phyloP scores from a whole-genome alignment of 2,888 invertebrate species.

The Cephus runcator region DNA sequence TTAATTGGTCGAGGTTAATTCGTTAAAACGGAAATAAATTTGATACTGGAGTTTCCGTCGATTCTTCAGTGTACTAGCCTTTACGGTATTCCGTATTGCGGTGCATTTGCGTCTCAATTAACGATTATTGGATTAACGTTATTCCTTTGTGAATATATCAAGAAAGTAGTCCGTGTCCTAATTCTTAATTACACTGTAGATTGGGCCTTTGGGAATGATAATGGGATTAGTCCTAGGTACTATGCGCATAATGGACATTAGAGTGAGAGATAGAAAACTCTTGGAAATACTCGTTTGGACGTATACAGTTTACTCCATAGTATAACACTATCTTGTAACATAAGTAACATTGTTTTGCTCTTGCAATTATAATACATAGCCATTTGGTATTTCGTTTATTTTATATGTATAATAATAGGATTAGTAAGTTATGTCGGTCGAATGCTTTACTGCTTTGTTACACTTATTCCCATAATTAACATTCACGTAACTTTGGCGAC shows the following conservation, averaged over 20 bases:
- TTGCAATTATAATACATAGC: slow-evolving; percentile 22
- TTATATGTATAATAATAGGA: slow-evolving; percentile 1
- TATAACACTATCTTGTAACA: slow-evolving; percentile 25
- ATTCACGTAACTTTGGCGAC: neutral
- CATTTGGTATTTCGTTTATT: slow-evolving; percentile 1
- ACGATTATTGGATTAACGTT: neutral
- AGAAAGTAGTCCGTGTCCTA: neutral
- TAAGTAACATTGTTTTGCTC: slow-evolving; percentile 18
- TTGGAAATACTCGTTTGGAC: slow-evolving; percentile 20
- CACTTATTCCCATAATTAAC: slow-evolving; percentile 2
- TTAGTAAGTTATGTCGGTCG: neutral
- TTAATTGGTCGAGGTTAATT: neutral
- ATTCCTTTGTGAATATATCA: neutral
- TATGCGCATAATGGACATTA: slow-evolving; percentile 10
- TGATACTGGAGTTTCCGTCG: slow-evolving; percentile 9
- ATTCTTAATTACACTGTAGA: slow-evolving; percentile 5
- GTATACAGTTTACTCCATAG: slow-evolving; percentile 34
- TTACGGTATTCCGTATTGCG: neutral
- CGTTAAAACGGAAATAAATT: neutral
- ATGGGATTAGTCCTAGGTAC: slow-evolving; percentile 11
- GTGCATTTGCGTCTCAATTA: slow-evolving; percentile 6
- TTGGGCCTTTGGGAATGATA: slow-evolving; percentile 12
- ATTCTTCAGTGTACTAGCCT: neutral
- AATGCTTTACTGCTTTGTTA: neutral
- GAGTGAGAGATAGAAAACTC: neutral